phyloP scores from a whole-genome alignment of 1,140 invertebrate species.

The Lamellibrachia luymesi region DNA sequence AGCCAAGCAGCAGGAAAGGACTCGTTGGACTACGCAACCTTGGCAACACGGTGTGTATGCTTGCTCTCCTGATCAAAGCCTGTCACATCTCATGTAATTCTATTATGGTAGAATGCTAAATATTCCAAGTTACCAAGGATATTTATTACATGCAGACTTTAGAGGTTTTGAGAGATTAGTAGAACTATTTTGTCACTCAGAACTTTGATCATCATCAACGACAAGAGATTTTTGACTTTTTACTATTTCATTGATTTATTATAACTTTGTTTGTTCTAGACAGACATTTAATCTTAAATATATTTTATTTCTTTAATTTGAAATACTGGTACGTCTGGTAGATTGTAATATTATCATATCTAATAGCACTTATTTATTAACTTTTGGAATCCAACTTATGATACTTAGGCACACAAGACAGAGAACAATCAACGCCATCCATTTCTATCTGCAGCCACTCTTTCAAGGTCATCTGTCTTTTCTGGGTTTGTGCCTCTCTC shows the following conservation, averaged over 20 bases:
- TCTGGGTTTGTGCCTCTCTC: too few species aligned
- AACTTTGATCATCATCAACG: not conserved
- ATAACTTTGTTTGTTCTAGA: constrained; percentile 15
- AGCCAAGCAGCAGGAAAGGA: constrained; percentile 54
- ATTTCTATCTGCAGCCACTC: too few species aligned
- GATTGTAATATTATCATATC: too few species aligned
- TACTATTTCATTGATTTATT: not conserved
- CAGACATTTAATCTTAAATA: not conserved
- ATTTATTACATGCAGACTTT: not conserved
- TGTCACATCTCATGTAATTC: not conserved
- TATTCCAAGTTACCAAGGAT: not conserved
- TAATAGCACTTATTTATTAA: too few species aligned
- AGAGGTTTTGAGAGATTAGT: not conserved
- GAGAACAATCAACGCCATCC: too few species aligned
- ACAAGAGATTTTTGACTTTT: not conserved
- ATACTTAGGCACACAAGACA: too few species aligned
- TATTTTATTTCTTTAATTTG: too few species aligned
- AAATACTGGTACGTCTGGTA: too few species aligned
- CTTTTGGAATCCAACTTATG: too few species aligned
- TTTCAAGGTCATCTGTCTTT: too few species aligned
- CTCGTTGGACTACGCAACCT: constrained; percentile 87
- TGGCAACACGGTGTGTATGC: constrained; percentile 76
- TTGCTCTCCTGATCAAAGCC: not conserved
- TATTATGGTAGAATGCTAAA: too few species aligned
- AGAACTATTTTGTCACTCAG: not conserved